Evolutionary conservation across 2,797 vertebrate genomes (phyloP).

Genomic region (Enteromius trimaculatus): DNA sequence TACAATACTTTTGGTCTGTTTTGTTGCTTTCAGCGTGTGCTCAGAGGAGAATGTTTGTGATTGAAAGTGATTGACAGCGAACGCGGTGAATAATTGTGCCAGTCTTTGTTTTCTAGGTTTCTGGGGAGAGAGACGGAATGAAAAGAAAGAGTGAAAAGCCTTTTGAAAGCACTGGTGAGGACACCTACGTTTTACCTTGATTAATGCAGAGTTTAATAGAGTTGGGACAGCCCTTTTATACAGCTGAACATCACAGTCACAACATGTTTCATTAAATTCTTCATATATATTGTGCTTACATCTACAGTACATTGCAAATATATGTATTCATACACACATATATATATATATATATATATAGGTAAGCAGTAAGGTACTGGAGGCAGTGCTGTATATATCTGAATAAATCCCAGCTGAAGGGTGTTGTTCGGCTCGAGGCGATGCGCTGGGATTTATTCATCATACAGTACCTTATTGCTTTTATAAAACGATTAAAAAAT

Average conservation of each 20-base stretch:
- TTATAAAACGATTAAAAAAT: no score
- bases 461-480: no score
- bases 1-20: constrained; percentile 66
- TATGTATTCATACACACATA: no score
- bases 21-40: constrained; percentile 15
- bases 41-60: not conserved
- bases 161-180: constrained; percentile 16
- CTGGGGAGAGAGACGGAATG: constrained; percentile 10
- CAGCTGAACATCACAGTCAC: not conserved
- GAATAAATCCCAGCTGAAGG: not conserved
- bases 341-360: no score
- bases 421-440: not conserved
- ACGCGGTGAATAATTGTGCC: not conserved
- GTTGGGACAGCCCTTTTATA: not conserved
- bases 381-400: not conserved
- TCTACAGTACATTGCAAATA: no score
- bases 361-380: not conserved
- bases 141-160: constrained; percentile 14
- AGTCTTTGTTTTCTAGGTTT: constrained; percentile 25
- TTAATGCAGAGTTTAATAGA: constrained; percentile 9
- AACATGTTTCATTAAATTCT: not conserved
- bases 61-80: constrained; percentile 15
- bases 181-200: constrained; percentile 11
- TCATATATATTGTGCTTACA: no score
- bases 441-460: no score